phyloP scores from a whole-genome alignment of 64 coral and sea anemone genomes.

The Montipora cactus region DNA sequence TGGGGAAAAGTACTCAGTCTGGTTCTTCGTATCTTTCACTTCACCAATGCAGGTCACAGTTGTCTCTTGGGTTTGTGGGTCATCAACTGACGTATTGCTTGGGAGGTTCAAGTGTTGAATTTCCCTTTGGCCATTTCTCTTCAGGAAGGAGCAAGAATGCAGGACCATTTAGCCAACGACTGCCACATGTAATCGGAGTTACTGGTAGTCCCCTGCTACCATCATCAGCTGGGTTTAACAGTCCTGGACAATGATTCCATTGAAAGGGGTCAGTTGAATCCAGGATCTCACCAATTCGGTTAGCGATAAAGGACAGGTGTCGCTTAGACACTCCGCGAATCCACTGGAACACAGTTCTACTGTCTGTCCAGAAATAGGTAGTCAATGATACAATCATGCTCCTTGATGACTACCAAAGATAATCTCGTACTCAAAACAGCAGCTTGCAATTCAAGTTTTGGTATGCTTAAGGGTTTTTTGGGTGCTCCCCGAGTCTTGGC shows the following conservation, averaged over 20 bases:
- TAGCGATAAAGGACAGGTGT: conserved; percentile 7
- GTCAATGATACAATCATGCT: conserved; percentile 21
- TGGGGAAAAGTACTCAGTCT: too few relatives aligned
- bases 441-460: conserved; percentile 8
- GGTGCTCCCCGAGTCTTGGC: conserved; percentile 21
- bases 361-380: conserved; percentile 2
- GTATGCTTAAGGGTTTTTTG: not conserved
- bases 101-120: too few relatives aligned
- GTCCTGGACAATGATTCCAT: not conserved
- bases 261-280: not conserved
- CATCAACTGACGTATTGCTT: not conserved
- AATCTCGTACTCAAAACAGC: conserved; percentile 1
- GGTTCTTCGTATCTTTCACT: too few relatives aligned
- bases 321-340: conserved; percentile 11
- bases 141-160: too few relatives aligned
- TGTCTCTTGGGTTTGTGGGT: too few relatives aligned
- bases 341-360: conserved; percentile 4
- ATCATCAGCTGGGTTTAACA: too few relatives aligned
- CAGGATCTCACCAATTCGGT: not conserved
- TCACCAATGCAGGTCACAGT: too few relatives aligned
- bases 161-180: too few relatives aligned
- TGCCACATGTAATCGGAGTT: too few relatives aligned
- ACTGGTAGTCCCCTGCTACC: too few relatives aligned
- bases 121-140: too few relatives aligned
- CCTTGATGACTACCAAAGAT: not conserved